A percentile compares a stretch with the other conserved stretches of the same genome.
phyloP scores from a whole-genome alignment of 2,113 vertebrate genomes.

The Gopherus evgoodei region DNA sequence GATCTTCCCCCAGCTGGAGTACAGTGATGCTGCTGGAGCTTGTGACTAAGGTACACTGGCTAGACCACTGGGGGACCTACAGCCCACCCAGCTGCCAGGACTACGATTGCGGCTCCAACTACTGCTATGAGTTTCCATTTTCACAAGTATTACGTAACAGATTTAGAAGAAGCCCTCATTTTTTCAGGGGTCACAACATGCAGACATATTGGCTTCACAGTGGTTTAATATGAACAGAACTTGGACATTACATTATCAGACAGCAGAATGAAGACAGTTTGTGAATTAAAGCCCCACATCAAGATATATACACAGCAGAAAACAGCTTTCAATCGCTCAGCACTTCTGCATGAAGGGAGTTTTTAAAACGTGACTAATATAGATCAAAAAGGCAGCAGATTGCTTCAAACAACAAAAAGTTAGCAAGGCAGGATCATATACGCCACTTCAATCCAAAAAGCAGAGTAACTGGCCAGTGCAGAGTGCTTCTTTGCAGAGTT shows the following conservation, averaged over 20 bases:
- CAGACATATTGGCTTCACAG: slow-evolving; percentile 85
- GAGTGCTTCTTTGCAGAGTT: neutral
- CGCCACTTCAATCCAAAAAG: slow-evolving; percentile 1
- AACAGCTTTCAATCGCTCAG: slow-evolving; percentile 63
- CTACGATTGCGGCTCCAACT: neutral
- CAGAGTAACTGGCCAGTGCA: neutral
- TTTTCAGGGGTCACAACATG: slow-evolving; percentile 31
- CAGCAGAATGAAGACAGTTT: slow-evolving; percentile 72
- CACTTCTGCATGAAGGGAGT: slow-evolving; percentile 50
- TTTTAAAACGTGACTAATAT: slow-evolving; percentile 22
- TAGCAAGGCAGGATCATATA: slow-evolving; percentile 27
- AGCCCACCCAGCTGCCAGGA: neutral
- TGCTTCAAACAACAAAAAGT: neutral
- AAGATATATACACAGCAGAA: slow-evolving; percentile 69
- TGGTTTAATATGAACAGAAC: slow-evolving; percentile 90
- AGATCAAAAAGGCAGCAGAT: slow-evolving; percentile 15
- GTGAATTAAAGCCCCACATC: slow-evolving; percentile 74
- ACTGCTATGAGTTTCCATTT: neutral
- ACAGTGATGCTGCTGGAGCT: neutral
- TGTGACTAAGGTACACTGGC: neutral
- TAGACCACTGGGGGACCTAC: neutral
- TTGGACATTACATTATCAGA: slow-evolving; percentile 81
- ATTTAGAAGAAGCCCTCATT: neutral
- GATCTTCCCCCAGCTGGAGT: neutral
- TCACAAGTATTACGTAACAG: too few species aligned